These are phyloP conservation scores for Hoplostethus atlanticus DNA, from an alignment of 2,797 vertebrate genomes.

Conservation along the genomic window DNA sequence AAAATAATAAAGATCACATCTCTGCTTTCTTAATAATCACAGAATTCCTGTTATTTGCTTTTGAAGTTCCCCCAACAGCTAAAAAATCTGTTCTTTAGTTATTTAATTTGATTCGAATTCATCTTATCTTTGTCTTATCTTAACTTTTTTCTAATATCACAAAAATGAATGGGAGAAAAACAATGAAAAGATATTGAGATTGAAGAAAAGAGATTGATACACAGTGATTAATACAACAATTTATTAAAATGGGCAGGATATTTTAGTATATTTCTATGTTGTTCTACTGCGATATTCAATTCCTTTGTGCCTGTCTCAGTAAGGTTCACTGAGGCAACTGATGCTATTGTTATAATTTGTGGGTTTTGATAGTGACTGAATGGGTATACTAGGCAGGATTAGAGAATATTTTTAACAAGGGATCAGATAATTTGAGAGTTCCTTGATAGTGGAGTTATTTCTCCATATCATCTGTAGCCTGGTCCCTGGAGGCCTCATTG, in stretches of 20 bases:
- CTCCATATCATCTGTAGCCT: slow-evolving; percentile 36
- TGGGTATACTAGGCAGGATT: neutral
- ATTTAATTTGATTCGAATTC: neutral
- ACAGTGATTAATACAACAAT: too few species aligned
- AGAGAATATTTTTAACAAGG: neutral
- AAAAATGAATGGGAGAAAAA: too few species aligned
- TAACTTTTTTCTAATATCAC: too few species aligned
- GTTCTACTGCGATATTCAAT: neutral
- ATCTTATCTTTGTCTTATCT: neutral
- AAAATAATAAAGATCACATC: too few species aligned
- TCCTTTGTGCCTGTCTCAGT: neutral
- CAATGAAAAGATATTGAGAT: too few species aligned
- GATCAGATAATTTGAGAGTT: slow-evolving; percentile 5
- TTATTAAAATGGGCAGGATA: too few species aligned
- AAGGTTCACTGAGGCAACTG: neutral
- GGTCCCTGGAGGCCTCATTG: slow-evolving; percentile 73
- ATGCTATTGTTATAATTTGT: neutral
- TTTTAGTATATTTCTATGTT: too few species aligned
- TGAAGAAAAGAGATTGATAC: too few species aligned
- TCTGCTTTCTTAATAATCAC: too few species aligned
- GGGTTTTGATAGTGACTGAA: neutral
- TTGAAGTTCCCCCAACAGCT: neutral
- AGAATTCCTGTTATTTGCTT: slow-evolving; percentile 7
- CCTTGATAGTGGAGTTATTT: slow-evolving; percentile 31
- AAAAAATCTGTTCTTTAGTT: neutral